These are phyloP conservation scores for Lutjanus argentimaculatus DNA, from an alignment of 2,797 vertebrate genomes.

Conservation along the genomic window DNA sequence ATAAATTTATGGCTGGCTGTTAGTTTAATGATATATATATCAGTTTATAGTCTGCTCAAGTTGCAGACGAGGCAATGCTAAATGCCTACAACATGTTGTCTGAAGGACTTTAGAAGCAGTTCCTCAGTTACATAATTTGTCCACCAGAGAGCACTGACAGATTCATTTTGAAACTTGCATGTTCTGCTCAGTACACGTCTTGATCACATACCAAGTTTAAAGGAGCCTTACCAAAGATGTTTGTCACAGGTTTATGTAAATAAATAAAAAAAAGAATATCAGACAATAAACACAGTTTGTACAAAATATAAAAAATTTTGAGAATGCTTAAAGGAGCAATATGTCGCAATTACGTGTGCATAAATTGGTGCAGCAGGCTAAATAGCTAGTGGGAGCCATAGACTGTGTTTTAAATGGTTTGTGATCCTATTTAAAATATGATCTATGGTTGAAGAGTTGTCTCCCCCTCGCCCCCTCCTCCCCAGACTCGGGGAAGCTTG, in stretches of 20 bases:
- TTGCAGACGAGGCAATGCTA: not conserved
- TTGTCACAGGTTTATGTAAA: not conserved
- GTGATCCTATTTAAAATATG: too few relatives aligned
- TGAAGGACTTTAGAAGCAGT: not conserved
- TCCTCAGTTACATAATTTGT: not conserved
- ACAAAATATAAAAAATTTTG: too few relatives aligned
- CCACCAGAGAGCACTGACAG: conserved; percentile 25
- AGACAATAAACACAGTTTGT: not conserved
- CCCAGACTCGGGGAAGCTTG: too few relatives aligned
- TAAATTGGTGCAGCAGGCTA: too few relatives aligned
- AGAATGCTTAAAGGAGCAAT: too few relatives aligned
- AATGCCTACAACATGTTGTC: not conserved
- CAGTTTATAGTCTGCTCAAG: not conserved
- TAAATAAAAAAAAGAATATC: not conserved
- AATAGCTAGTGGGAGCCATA: too few relatives aligned
- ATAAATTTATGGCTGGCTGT: not conserved
- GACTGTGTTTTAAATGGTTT: too few relatives aligned
- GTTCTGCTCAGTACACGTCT: not conserved
- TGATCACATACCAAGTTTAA: not conserved
- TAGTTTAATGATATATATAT: not conserved
- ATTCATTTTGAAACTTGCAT: not conserved
- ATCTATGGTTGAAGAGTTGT: too few relatives aligned
- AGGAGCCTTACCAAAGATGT: fast-evolving
- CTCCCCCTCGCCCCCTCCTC: too few relatives aligned
- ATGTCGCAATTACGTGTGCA: too few relatives aligned